Evolutionary conservation across 2,888 invertebrate genomes (phyloP).

Genomic region (Syrphus vitripennis): DNA sequence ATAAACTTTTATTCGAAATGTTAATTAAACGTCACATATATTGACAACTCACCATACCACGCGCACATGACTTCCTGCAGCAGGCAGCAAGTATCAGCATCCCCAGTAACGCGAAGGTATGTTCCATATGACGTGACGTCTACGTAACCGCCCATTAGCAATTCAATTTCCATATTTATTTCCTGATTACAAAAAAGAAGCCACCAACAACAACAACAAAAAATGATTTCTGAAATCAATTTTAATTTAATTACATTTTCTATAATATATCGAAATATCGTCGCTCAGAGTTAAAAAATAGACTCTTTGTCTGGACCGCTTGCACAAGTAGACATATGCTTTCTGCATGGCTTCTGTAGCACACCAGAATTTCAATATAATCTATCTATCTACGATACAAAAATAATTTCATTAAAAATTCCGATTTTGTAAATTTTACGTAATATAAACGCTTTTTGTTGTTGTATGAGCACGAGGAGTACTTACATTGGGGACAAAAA

Average conservation of each 20-base stretch:
- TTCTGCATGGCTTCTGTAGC: not conserved
- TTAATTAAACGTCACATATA: constrained; percentile 62
- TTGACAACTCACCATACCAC: not conserved
- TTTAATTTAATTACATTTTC: constrained; percentile 68
- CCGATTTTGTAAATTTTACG: constrained; percentile 24
- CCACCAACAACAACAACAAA: not conserved
- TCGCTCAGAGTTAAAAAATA: not conserved
- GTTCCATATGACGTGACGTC: constrained; percentile 42
- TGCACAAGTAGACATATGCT: too few relatives aligned
- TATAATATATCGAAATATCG: constrained; percentile 37
- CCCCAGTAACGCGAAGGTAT: constrained; percentile 7
- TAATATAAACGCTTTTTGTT: constrained; percentile 4
- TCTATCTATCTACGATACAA: constrained; percentile 4
- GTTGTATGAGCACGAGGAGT: not conserved
- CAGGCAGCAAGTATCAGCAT: too few relatives aligned
- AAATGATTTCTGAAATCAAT: constrained; percentile 43
- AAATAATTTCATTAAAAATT: constrained; percentile 62
- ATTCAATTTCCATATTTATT: constrained; percentile 64
- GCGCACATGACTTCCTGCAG: constrained; percentile 12
- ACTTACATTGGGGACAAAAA: not conserved
- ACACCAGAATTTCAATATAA: not conserved
- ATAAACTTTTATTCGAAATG: constrained; percentile 45
- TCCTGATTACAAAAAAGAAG: constrained; percentile 7
- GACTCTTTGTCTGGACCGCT: not conserved
- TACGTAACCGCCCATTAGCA: constrained; percentile 44